Evolutionary conservation across 1,140 invertebrate species (phyloP), one percentile per base, ranked within the genome.

Genomic region (Aporrectodea caliginosa): DNA sequence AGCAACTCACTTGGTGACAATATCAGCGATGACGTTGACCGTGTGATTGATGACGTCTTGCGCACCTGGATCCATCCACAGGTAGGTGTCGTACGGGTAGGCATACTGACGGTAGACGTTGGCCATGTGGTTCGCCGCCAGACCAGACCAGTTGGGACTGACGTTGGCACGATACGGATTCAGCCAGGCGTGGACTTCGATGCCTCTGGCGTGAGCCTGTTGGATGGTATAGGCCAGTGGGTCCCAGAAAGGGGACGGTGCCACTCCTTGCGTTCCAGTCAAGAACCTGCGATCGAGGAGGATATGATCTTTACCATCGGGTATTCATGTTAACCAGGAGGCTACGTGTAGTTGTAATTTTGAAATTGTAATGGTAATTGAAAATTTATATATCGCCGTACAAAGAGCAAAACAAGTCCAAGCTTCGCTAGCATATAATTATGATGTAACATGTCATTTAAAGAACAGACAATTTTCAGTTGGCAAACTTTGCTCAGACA

Each of bases 101-200:
- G 84, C 82, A 78, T 84, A 84, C 30, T 82, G 77, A 22, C 84
- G 83, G 76, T 82, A 85, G 27, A 81, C 74, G 31, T 82, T 79
- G 31, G 84, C 84, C 81, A 87, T 84, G 78, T 87, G 85, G 35
- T 84, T 86, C 2, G 81, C 58, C 6, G 85, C 85, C 27, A 86
- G 75, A 1, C 83, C 84, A 1, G 78, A 71, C 82, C 75, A 22
- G 83, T 84, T 81, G 82, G 77, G 33, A 33, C 29, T 32, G n/a
- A 78, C 29, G 32, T 72, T 74, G 31, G 81, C 82, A 35, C 81
- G 79, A 79, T 87, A 87, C 0, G 86, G 86, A 75, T 87, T 87
- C 70, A 86, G 84, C 86, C 86, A 87, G 0, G 86, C 84, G 79
- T 87, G 86, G 0, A 87, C 83, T 75, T 87, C 85, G 58, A 87